Base-by-base conservation (phyloP, 2,888 invertebrate species). In the Sepiola atlantica region DNA sequence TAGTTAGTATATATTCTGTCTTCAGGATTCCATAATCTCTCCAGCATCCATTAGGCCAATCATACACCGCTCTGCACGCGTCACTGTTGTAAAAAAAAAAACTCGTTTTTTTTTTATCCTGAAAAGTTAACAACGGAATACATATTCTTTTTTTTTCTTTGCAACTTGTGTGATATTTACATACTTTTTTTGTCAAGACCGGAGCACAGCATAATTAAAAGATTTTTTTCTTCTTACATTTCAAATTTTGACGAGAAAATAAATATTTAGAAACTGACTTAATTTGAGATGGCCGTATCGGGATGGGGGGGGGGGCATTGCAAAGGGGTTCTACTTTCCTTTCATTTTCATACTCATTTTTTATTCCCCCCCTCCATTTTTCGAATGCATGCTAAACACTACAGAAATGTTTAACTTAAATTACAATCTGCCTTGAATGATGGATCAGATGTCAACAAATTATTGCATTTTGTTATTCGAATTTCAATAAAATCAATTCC, bases 401-500 rank as follows among this genome's bases (percentile, higher is more conserved):
- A 45, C 45, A 77, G 77, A n/a, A 77, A 77, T 77, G 77, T 77
- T 77, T 77, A 77, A 77, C 77, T 77, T 77, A n/a, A 77, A 77
- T 77, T 77, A 16, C n/a, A 77, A 77, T 77, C n/a, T 16, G 77
- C n/a, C 77, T 77, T 77, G 77, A 77, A 77, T 77, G 77, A 77
- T 77, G 77, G 77, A 77, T 77, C n/a, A n/a, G 77, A 77, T 77
- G 77, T 77, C 77, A 32, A 77, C 77, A 77, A 77, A 77, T 77
- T 77, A 77, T 77, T 77, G 45, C 45, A 45, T 45, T 45, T 45
- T 45, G 45, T 77, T 77, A 77, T 77, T 77, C 77, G n/a, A n/a
- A 77, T 77, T 77, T 32, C 77, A n/a, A 77, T 77, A 77, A 77
- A 77, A 77, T 77, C 77, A 77, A 77, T 77, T 77, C 77, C 77